These are phyloP conservation scores for Perdix hodgsoniae DNA, from an alignment of 2,797 vertebrate genomes.

Conservation along the genomic window DNA sequence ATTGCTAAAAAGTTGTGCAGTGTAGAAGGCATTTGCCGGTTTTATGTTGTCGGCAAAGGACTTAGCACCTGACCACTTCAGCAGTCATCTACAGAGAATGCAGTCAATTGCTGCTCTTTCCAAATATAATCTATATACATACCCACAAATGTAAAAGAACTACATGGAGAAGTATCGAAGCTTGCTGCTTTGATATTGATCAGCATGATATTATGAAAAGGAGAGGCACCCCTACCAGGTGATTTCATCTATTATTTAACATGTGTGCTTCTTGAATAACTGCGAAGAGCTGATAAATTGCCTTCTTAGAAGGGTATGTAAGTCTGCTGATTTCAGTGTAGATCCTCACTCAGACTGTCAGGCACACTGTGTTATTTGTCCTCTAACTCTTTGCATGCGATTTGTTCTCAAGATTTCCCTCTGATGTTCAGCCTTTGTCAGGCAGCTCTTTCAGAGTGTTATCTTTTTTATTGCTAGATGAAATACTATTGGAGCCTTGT, in stretches of 20 bases:
- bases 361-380: neutral
- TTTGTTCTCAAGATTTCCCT: neutral
- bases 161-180: neutral
- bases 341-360: neutral
- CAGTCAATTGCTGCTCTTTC: neutral
- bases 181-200: neutral
- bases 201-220: neutral
- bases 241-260: neutral
- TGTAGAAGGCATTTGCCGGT: neutral
- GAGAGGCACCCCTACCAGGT: neutral
- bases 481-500: slow-evolving; percentile 33
- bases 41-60: neutral
- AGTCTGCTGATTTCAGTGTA: neutral
- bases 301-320: neutral
- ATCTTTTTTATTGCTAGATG: neutral
- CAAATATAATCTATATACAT: neutral
- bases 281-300: slow-evolving; percentile 12
- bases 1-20: neutral
- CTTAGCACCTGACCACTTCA: neutral
- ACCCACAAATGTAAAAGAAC: neutral
- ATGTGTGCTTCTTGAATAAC: neutral
- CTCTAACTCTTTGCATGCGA: neutral
- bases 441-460: neutral
- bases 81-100: neutral
- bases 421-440: neutral